These are phyloP conservation scores for Quiscalus mexicanus DNA, from an alignment of 2,113 vertebrate species.

Conservation along the genomic window DNA sequence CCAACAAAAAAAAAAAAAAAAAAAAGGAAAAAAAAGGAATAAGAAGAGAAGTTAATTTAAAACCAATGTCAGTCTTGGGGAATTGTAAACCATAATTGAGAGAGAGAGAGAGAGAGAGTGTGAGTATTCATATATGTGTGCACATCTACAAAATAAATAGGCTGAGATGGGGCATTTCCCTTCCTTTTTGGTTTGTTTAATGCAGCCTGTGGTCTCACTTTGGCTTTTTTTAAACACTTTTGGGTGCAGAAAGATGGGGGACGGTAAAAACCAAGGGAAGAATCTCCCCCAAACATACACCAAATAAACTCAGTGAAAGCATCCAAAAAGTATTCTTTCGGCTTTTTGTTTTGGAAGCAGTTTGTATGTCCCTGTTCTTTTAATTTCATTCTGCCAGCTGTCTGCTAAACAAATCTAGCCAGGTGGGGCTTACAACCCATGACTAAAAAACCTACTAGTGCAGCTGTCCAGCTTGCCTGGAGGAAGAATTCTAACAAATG, in stretches of 20 bases:
- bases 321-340: slow-evolving; percentile 78
- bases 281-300: background rate
- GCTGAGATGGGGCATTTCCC: slow-evolving; percentile 29
- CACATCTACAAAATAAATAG: slow-evolving; percentile 49
- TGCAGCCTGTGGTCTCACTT: background rate
- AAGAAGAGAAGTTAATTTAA: slow-evolving; percentile 81
- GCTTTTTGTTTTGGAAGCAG: slow-evolving; percentile 79
- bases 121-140: background rate
- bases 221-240: background rate
- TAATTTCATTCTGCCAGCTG: slow-evolving; percentile 88
- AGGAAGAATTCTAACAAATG: slow-evolving; percentile 87
- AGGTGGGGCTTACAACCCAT: slow-evolving; percentile 88
- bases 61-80: slow-evolving; percentile 79
- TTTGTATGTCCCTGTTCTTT: slow-evolving; percentile 79
- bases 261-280: slow-evolving; percentile 6
- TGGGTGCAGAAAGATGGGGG: background rate
- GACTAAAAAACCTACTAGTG: slow-evolving; percentile 85
- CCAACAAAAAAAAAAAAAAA: slow-evolving; percentile 64
- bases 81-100: slow-evolving; percentile 75
- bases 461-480: slow-evolving; percentile 86
- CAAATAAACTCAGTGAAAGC: slow-evolving; percentile 66
- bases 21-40: background rate
- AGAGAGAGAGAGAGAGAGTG: background rate
- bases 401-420: slow-evolving; percentile 88
- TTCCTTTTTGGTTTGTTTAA: slow-evolving; percentile 42